Conservation (phyloP, 2,113 vertebrate genomes). For the Pyxicephalus adspersus region DNA sequence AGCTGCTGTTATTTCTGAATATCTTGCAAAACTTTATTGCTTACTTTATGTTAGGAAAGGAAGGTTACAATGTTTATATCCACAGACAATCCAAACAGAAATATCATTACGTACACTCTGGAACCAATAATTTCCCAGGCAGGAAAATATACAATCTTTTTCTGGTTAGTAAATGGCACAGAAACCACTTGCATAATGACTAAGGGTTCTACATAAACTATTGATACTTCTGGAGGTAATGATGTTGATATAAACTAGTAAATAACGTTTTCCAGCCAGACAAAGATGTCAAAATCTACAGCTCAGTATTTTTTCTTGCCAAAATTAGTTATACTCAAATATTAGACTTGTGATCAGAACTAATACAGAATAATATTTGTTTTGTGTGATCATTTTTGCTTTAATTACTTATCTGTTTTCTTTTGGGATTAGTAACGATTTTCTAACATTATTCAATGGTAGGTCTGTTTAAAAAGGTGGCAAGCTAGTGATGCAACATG, state of each 20-base stretch:
- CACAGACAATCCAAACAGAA: not conserved
- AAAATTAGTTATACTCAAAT: conserved; percentile 28
- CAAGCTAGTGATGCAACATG: too few species aligned
- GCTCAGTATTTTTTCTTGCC: not conserved
- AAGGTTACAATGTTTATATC: not conserved
- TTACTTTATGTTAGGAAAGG: not conserved
- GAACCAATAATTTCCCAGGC: not conserved
- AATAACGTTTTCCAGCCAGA: conserved; percentile 1
- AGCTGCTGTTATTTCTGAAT: conserved; percentile 24
- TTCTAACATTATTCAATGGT: too few species aligned
- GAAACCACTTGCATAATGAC: not conserved
- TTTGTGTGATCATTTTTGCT: too few species aligned
- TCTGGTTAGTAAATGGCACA: too few species aligned
- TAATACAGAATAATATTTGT: not conserved
- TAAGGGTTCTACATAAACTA: not conserved
- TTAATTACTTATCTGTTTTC: too few species aligned
- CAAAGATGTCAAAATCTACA: conserved; percentile 3
- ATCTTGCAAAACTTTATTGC: conserved; percentile 35
- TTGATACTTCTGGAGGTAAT: conserved; percentile 12
- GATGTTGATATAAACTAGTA: conserved; percentile 15
- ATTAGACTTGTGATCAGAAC: conserved; percentile 8
- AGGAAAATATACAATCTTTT: not conserved
- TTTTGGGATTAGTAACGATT: too few species aligned
- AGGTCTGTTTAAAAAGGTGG: too few species aligned
- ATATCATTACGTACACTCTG: conserved; percentile 11